Base-by-base conservation (phyloP, 2,797 vertebrate genomes). In the Fratercula arctica region DNA sequence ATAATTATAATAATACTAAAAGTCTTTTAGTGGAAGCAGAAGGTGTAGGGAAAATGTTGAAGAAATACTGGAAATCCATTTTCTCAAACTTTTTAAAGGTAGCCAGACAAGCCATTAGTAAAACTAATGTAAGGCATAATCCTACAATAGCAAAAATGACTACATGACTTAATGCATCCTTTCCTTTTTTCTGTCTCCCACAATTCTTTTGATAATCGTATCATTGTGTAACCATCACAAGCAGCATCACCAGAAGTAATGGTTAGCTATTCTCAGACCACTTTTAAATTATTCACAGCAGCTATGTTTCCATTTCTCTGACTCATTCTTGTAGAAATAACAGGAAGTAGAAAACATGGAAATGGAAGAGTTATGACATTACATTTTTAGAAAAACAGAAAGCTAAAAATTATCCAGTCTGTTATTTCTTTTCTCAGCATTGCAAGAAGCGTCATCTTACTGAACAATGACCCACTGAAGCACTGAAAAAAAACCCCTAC, bases 271-370 rank as follows among this genome's bases (percentile, higher is more conserved):
- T 95, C 94, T 97, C 89, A 94, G 94, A 89, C 93, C 93, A 93
- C 96, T 94, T 85, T 63, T 96, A 93, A 95, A 95, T 96, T 95
- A 97, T 97, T 97, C 92, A 97, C 81, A 83, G 66, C 61, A 87
- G 84, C 86, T 90, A 80, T 87, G 88, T 92, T 95, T 95, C 95
- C 81, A 95, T 96, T 94, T 93, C 89, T 95, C 88, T 93, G 96
- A 94, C 78, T 97, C 94, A 94, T 35, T 95, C 79, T 92, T 93
- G 95, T 78, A 89, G 72, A 87, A 90, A 92, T 92, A 96, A 95
- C 88, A 95, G 94, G 90, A 96, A 96, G 75, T 83, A 87, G 29
- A 95, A 96, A 94, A 95, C 72, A 89, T 88, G 85, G 78, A 94
- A 89, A 94, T 92, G 64, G 50, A 89, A 82, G 81, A 96, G 72